Evolutionary conservation across 2,888 invertebrate genomes (phyloP), one percentile per base, ranked within the genome.

Genomic region (Platypus cylindrus): DNA sequence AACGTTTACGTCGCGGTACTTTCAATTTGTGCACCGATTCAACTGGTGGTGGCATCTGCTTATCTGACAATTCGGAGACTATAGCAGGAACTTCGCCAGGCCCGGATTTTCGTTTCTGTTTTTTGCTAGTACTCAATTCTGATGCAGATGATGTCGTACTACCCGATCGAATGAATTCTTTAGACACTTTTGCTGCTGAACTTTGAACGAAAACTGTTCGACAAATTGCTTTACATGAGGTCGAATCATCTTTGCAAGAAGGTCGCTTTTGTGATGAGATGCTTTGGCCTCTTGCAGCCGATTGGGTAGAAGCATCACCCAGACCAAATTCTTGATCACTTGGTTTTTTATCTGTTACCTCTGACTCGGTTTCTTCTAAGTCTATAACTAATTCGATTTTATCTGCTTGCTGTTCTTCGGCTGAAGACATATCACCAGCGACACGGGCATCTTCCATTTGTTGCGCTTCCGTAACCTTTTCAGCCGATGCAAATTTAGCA

Each of bases 81-180:
- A 45, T 46, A 5, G 43, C 37, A 3, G 49, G 49, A 3, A 48
- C 49, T 37, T 49, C 49, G 2, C 38, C 44, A 2, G 45, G 38
- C 2, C 17, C 28, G 5, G 14, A 16, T 23, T 40, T 40, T 1
- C 12, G 4, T 34, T 37, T 40, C n/a, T 37, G 24, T 30, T 45
- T 26, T 15, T 36, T 34, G 22, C 38, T 32, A 15, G 13, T 17
- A 28, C 32, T 34, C 3, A 27, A 30, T 14, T 23, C 35, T 16
- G 42, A 36, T 8, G 36, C 32, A 2, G 37, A 32, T 1, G 42
- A 33, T 9, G 20, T 35, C 8, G 27, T 35, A 12, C 15, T 32
- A 3, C 33, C 31, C 3, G 25, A 31, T 29, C 23, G 17, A 5
- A 33, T 37, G 16, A 36, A n/a, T 23, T 32, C 38, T 29, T 31